Evolutionary conservation across 1,140 invertebrate genomes (phyloP), one percentile per base, ranked within the genome.

Genomic region (Caenorhabditis inopinata): DNA sequence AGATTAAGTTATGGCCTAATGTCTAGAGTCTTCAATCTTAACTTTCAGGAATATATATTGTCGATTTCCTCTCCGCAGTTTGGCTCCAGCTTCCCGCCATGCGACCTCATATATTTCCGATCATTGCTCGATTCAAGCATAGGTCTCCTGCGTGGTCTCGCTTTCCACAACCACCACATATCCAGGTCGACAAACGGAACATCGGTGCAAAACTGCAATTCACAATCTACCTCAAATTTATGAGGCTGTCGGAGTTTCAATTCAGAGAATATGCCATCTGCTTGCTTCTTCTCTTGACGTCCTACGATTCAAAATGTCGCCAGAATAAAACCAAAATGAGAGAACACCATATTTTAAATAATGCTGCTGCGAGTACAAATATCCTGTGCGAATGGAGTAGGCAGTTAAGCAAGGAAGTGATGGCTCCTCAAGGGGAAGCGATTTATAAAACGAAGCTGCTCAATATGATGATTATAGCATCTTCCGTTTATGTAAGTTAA

Each of bases 161-260:
- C 23, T 68, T 68, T 18, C 58, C 58, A n/a, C 58, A 68, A 18
- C 58, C 58, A 21, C 58, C 58, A 38, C 58, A 68, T 25, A 18
- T 38, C 2, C n/a, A n/a, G n/a, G n/a, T 16, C 29, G n/a, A 14
- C 32, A 5, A 68, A 11, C 18, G 32, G 38, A 18, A 1, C 35
- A 5, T 32, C 58, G 7, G 35, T 68, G 12, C 25, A 25, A 35
- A 38, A 12, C 5, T 18, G 2, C 58, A 32, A 11, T 38, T 68
- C 12, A 29, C 35, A 18, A 5, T 68, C 3, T 29, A 23, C 11
- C 58, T 68, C 9, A 68, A 68, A 68, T 21, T 68, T 16, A 68
- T 68, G 58, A 68, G 23, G 1, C 7, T 3, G n/a, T 16, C n/a
- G 32, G 11, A 18, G 21, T 68, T n/a, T n/a, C n/a, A n/a, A n/a